Conservation (phyloP, 2,888 invertebrate genomes). For the Himalopsyche anomala region DNA sequence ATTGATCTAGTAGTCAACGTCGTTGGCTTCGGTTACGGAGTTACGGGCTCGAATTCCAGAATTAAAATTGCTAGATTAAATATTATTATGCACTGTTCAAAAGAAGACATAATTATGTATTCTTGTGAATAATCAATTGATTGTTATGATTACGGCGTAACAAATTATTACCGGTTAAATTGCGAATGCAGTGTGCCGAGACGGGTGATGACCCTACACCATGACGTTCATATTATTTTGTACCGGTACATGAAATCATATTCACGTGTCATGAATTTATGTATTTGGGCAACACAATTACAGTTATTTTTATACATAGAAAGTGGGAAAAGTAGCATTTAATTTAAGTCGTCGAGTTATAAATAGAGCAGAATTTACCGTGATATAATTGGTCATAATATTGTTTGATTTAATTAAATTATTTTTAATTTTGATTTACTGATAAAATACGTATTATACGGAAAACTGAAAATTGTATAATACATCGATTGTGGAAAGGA, state of each 20-base stretch:
- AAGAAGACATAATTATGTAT: no score
- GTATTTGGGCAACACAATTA: slow-evolving; percentile 40
- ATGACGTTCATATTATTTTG: neutral
- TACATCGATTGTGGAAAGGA: no score
- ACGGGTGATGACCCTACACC: neutral
- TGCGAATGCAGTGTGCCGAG: neutral
- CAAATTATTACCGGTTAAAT: neutral
- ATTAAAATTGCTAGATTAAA: no score
- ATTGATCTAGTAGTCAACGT: no score
- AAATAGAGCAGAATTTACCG: slow-evolving; percentile 32
- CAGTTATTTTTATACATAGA: slow-evolving; percentile 28
- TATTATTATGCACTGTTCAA: no score
- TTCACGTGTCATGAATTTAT: slow-evolving; percentile 41
- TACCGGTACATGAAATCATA: slow-evolving; percentile 14
- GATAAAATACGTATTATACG: neutral
- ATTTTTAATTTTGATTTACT: neutral
- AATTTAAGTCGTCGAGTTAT: neutral
- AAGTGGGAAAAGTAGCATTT: slow-evolving; percentile 18
- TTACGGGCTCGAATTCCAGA: no score
- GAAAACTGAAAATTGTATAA: neutral
- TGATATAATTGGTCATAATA: neutral
- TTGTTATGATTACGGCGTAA: neutral
- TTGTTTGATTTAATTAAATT: slow-evolving; percentile 35
- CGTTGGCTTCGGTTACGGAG: no score
- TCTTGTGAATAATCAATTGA: no score